phyloP scores from a whole-genome alignment of 2,113 vertebrate species.

The Notiomystis cincta region DNA sequence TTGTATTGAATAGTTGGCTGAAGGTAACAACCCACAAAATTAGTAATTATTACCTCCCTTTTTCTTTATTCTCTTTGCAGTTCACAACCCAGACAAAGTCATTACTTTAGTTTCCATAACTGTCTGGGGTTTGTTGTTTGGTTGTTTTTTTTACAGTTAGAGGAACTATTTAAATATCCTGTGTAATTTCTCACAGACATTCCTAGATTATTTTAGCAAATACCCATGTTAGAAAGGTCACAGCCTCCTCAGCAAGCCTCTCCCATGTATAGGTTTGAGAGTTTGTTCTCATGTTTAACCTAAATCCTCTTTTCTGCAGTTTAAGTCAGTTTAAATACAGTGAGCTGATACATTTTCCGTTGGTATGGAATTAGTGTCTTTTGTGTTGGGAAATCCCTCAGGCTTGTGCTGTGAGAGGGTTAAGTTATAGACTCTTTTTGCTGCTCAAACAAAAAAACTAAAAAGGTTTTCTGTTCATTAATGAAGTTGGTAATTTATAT shows the following conservation, averaged over 20 bases:
- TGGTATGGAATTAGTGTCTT: not conserved
- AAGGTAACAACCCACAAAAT: not conserved
- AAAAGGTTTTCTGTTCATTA: not conserved
- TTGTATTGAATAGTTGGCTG: not conserved
- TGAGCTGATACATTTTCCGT: not conserved
- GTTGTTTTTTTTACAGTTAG: not conserved
- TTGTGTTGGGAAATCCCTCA: not conserved
- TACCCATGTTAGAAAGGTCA: not conserved
- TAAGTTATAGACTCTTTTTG: not conserved
- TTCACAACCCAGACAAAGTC: not conserved
- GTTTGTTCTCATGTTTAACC: not conserved
- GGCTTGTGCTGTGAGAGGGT: not conserved
- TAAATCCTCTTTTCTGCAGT: not conserved
- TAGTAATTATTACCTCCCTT: not conserved
- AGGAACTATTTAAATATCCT: not conserved
- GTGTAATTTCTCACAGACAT: not conserved
- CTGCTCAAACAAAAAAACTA: not conserved
- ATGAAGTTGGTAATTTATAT: not conserved
- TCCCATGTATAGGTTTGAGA: not conserved
- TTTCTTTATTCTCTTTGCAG: not conserved
- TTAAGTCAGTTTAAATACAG: not conserved
- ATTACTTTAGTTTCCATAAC: not conserved
- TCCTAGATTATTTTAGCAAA: not conserved
- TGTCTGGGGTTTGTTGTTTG: fast-evolving
- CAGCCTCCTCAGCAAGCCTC: not conserved